Base-by-base conservation (phyloP, 2,797 vertebrate genomes). In the Cossypha dichroa region DNA sequence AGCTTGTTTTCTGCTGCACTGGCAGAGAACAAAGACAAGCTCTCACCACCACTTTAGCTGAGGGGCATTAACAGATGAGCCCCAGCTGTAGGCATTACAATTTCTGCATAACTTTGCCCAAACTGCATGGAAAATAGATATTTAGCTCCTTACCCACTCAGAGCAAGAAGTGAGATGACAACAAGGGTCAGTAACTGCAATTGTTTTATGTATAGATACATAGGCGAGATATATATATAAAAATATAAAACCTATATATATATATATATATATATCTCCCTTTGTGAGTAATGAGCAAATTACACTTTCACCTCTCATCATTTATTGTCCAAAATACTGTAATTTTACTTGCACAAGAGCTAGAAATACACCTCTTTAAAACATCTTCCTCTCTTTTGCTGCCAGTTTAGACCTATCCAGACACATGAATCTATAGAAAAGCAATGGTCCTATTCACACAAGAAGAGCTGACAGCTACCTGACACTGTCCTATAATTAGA, bases 1-100 rank as follows among this genome's bases (percentile, higher is more conserved):
- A 82, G 33, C 33, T 66, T 91, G 67, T 89, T 94, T 96, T 89
- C 70, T 94, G 62, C 86, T 87, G 84, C 3, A 2, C 15, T 79
- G 62, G 51, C 85, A 49, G 7, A 89, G 84, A 95, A 89, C 67
- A 92, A 92, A 93, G 86, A 76, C 33, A 11, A 52, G 23, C 10
- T 89, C 48, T 52, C 43, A 25, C 16, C 1, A 0, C 23, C n/a
- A 11, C 15, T 40, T 73, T 66, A 85, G 67, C 70, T 81, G 55
- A 87, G 36, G 28, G 66, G 36, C 67, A 69, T 31, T 33, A 79
- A 76, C 20, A 85, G 70, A 69, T 0, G 3, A 94, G 43, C 8
- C n/a, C 40, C 86, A 76, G 84, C 63, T 79, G 59, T 1, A 92
- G 43, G 36, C 67, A 63, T 3, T 19, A 23, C 11, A 62, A 31